Evolutionary conservation across 2,888 invertebrate species (phyloP), one percentile per base, ranked within the genome.

Genomic region (Cybosia mesomella): DNA sequence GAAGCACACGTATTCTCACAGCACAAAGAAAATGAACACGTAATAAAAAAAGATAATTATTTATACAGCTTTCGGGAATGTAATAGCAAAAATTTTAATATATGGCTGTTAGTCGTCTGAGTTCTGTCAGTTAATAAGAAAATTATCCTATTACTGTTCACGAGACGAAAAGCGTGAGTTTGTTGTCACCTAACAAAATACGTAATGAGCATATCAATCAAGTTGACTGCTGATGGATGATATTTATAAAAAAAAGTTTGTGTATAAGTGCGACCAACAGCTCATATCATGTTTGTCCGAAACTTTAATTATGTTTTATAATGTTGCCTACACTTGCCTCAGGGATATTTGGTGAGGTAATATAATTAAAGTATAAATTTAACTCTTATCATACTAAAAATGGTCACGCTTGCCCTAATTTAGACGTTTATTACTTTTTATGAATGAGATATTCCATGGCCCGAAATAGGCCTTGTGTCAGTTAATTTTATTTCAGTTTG

Each of bases 181-280:
- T 49, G 18, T n/a, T 49, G 49, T 49, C 49, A 49, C 49, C 49
- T 49, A 49, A 49, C 49, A 49, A 49, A 49, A 49, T 49, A 49
- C 49, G 49, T 49, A 49, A 49, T n/a, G n/a, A 49, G n/a, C n/a
- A 49, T 49, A 49, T 49, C 49, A n/a, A 49, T 49, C 49, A 49
- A 49, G n/a, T 49, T 49, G 49, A n/a, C 49, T 49, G 49, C 49
- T 49, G 49, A 9, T 2, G 1, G 49, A n/a, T 49, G 8, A 49
- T 43, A 43, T 49, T 49, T 49, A 49, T 49, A 49, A 49, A 49
- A 43, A n/a, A 49, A 49, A 49, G 49, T 43, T 43, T 43, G 18
- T n/a, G 49, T 49, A 9, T 49, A 49, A 28, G n/a, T 8, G n/a
- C 2, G 49, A 49, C 49, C 49, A 15, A n/a, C 49, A n/a, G 49